A percentile compares a stretch with the other conserved stretches of the same genome.
Evolutionary conservation across 2,113 vertebrate genomes (phyloP).

Genomic region (Erythrocercus mccallii): DNA sequence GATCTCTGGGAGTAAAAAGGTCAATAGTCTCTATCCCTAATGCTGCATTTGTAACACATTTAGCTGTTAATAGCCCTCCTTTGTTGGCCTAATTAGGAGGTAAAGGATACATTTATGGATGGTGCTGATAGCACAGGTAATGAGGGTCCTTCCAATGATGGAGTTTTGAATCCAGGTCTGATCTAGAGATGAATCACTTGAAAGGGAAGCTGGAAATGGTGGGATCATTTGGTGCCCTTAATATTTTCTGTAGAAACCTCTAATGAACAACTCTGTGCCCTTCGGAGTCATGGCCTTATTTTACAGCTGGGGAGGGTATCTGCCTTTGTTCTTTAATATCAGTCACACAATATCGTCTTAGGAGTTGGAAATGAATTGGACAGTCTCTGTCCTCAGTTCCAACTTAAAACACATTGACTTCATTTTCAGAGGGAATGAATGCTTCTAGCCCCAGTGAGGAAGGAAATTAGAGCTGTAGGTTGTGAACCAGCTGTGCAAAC

Average conservation of each 20-base stretch:
- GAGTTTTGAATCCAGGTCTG: conserved; percentile 41
- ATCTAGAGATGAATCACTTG: conserved; percentile 46
- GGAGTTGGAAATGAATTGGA: background rate
- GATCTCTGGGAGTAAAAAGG: conserved; percentile 39
- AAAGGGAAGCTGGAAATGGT: conserved; percentile 39
- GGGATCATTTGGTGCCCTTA: conserved; percentile 20
- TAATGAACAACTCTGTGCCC: conserved; percentile 10
- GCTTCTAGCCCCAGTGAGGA: background rate
- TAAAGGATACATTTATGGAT: conserved; percentile 44
- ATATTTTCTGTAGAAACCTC: conserved; percentile 28
- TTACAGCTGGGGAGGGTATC: conserved; percentile 43
- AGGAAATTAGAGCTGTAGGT: background rate
- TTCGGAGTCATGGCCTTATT: conserved; percentile 35
- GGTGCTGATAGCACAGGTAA: conserved; percentile 46
- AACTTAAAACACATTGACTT: conserved; percentile 2
- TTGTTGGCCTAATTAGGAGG: conserved; percentile 62
- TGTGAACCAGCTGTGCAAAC: background rate
- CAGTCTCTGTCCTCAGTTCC: background rate
- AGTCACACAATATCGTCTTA: background rate
- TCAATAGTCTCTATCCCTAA: conserved; percentile 66
- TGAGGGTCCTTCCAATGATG: conserved; percentile 21
- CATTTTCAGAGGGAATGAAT: conserved; percentile 9
- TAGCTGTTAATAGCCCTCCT: conserved; percentile 52
- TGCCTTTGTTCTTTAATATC: conserved; percentile 28
- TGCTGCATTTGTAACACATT: conserved; percentile 49